These are phyloP conservation scores for Norana najaformis DNA, from an alignment of 2,888 invertebrate genomes.

Conservation along the genomic window DNA sequence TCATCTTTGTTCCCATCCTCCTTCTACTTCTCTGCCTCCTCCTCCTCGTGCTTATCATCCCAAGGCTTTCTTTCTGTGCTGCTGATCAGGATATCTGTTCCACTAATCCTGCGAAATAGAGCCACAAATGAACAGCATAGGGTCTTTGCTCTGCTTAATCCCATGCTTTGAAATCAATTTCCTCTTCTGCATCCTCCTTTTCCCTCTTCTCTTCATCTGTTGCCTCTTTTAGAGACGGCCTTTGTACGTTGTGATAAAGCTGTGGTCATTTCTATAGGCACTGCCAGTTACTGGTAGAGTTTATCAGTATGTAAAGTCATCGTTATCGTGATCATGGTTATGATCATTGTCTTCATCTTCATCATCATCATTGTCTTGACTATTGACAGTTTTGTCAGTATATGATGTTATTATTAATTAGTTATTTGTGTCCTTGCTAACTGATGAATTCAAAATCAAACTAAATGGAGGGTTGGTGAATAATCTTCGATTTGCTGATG, in stretches of 20 bases:
- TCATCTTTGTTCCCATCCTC: neutral
- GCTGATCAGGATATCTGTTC: conserved; percentile 5
- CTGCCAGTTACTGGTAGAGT: neutral
- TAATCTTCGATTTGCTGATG: too few relatives aligned
- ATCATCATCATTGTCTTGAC: too few relatives aligned
- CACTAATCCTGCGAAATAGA: neutral
- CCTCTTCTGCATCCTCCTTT: neutral
- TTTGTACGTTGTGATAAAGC: neutral
- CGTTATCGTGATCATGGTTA: too few relatives aligned
- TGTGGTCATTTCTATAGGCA: neutral
- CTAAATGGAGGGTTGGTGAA: too few relatives aligned
- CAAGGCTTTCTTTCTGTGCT: neutral
- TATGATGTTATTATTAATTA: too few relatives aligned
- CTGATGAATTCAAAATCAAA: too few relatives aligned
- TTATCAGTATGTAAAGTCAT: neutral
- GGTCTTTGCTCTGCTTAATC: neutral
- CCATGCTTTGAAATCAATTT: neutral
- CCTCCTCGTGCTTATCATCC: neutral
- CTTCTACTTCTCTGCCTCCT: neutral
- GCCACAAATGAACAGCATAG: neutral
- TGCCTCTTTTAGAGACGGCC: neutral
- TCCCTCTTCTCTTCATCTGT: neutral
- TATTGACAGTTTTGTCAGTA: too few relatives aligned
- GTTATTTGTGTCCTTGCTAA: too few relatives aligned
- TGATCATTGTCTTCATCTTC: too few relatives aligned